Base-by-base conservation (phyloP, 2,888 invertebrate genomes). In the Dysmachus trigonus region DNA sequence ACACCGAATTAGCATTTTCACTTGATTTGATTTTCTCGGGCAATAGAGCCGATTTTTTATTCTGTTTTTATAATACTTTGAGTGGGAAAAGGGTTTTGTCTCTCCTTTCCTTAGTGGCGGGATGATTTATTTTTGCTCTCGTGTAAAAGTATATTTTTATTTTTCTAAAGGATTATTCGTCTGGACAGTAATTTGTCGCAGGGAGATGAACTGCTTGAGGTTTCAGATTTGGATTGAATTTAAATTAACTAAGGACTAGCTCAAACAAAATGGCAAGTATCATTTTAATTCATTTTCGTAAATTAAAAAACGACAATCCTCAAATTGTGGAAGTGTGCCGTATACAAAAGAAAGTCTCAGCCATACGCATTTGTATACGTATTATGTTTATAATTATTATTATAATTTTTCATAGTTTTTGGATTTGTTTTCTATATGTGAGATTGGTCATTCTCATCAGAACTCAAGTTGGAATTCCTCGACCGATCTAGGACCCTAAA, bases 1-100 rank as follows among this genome's bases (percentile, higher is more conserved):
- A 86, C 86, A 86, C 51, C 62, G 86, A 86, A 86, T 86, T 86
- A 83, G 86, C 86, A 86, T 86, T 86, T 84, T 77, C 86, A 71
- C 76, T 86, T 86, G 76, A 84, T 86, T 86, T 86, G 86, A 47
- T 85, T 76, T 35, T 53, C 30, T 31, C 47, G 47, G 30, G 77
- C 53, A 76, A 71, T 83, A 83, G 62, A 62, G 33, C 73, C 33
- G n/a, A 31, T n/a, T 73, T 30, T 31, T 33, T 73, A 15, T 30
- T 1, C n/a, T 0, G n/a, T 31, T 72, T 73, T 30, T 73, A 33
- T 73, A 27, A 33, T 73, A 27, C 33, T 73, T 73, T 31, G 33
- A 73, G n/a, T n/a, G 30, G n/a, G n/a, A 35, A 73, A 33, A 73
- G 2, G 73, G 62, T 22, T 62, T 62, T n/a, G n/a, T n/a, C 22